Conservation (phyloP, 2,797 vertebrate genomes). For the Galagoides demidoff region DNA sequence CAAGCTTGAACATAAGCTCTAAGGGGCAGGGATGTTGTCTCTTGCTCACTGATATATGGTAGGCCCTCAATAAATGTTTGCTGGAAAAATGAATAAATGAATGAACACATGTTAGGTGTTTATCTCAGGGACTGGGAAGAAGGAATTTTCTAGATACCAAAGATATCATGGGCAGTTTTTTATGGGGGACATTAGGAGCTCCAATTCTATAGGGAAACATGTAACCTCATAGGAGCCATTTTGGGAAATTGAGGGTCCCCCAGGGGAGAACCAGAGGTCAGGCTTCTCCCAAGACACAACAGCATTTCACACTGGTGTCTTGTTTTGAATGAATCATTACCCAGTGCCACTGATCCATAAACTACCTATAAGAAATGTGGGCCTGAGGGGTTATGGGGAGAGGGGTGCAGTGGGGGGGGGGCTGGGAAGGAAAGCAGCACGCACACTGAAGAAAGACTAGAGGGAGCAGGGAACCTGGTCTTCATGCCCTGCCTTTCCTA, state of each 20-base stretch:
- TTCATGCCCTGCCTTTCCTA: too few relatives aligned
- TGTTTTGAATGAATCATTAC: background rate
- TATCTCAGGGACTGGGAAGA: background rate
- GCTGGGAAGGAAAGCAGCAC: constrained; percentile 66
- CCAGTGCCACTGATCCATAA: background rate
- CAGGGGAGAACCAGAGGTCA: background rate
- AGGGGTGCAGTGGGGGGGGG: constrained; percentile 23
- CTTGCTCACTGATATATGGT: background rate
- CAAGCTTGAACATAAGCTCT: background rate
- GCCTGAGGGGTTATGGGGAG: background rate
- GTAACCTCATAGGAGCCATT: background rate
- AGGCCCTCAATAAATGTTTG: background rate
- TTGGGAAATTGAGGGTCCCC: background rate
- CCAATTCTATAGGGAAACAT: background rate
- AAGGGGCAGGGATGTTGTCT: background rate
- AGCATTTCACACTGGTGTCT: background rate
- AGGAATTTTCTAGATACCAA: background rate
- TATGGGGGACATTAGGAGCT: background rate
- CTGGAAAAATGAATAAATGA: background rate
- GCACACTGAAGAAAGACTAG: constrained; percentile 29
- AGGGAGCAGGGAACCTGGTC: background rate
- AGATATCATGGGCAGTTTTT: background rate
- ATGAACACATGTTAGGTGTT: background rate
- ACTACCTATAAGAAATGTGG: accelerated
- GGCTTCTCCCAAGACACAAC: background rate